phyloP scores from a whole-genome alignment of 92 coral and sea anemone genomes.

The Bergia sp. region DNA sequence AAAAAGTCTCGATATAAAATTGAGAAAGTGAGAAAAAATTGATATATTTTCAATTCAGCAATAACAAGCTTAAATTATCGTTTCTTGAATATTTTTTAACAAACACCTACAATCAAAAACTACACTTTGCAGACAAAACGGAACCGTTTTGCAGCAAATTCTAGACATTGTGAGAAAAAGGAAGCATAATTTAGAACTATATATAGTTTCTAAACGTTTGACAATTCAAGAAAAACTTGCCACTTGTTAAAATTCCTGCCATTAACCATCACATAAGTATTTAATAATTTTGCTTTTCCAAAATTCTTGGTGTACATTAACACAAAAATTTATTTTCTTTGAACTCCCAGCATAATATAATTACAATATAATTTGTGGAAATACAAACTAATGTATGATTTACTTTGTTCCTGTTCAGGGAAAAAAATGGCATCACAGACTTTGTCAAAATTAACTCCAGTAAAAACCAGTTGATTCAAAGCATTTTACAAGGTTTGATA shows the following conservation, averaged over 20 bases:
- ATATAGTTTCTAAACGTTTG: neutral
- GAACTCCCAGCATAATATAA: neutral
- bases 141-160: neutral
- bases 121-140: neutral
- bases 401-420: neutral
- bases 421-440: neutral
- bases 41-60: neutral
- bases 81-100: neutral
- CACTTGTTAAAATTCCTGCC: neutral
- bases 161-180: neutral
- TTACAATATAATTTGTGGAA: neutral
- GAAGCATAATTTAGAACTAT: neutral
- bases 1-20: conserved; percentile 38
- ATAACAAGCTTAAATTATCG: neutral
- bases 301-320: neutral
- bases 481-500: neutral
- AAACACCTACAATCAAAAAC: neutral
- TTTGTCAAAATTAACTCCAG: neutral
- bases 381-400: neutral
- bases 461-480: neutral
- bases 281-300: neutral
- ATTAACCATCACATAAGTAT: neutral
- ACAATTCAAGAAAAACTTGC: neutral
- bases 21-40: conserved; percentile 30
- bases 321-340: neutral